Evolutionary conservation across 2,888 invertebrate genomes (phyloP).

Genomic region (Tridacna crocea): DNA sequence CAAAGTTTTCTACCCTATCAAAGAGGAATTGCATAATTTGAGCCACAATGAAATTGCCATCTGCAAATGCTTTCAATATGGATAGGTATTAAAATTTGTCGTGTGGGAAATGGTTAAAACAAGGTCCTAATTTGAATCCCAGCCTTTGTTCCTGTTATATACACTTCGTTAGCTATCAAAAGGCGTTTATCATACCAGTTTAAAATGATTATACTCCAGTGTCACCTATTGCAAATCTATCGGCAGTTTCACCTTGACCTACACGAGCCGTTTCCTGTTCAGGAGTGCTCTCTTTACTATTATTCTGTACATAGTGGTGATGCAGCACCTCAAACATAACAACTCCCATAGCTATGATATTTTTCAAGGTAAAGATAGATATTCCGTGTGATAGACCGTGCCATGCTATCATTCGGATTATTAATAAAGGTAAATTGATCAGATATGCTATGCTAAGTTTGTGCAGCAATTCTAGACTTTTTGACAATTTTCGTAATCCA

Average conservation of each 20-base stretch:
- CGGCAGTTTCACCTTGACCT: background rate
- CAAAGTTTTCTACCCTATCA: no score
- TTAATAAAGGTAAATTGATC: slow-evolving; percentile 86
- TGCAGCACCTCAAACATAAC: slow-evolving; percentile 80
- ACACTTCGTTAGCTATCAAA: no score
- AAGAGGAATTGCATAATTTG: no score
- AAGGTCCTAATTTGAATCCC: no score
- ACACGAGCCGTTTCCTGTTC: background rate
- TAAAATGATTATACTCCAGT: no score
- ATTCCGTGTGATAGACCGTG: slow-evolving; percentile 85
- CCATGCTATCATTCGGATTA: slow-evolving; percentile 86
- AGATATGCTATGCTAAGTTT: slow-evolving; percentile 85
- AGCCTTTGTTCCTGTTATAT: no score
- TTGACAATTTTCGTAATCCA: slow-evolving; percentile 77
- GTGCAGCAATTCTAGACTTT: slow-evolving; percentile 80
- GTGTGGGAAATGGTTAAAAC: no score
- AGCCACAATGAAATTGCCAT: no score
- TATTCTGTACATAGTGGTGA: slow-evolving; percentile 28
- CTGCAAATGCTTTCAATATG: no score
- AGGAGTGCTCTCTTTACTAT: background rate
- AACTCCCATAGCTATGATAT: slow-evolving; percentile 85
- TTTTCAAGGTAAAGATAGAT: slow-evolving; percentile 87
- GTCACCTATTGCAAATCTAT: no score
- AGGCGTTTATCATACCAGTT: no score
- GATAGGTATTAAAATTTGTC: no score